Evolutionary conservation across 2,888 invertebrate species (phyloP).

Genomic region (Sacculina carcini): DNA sequence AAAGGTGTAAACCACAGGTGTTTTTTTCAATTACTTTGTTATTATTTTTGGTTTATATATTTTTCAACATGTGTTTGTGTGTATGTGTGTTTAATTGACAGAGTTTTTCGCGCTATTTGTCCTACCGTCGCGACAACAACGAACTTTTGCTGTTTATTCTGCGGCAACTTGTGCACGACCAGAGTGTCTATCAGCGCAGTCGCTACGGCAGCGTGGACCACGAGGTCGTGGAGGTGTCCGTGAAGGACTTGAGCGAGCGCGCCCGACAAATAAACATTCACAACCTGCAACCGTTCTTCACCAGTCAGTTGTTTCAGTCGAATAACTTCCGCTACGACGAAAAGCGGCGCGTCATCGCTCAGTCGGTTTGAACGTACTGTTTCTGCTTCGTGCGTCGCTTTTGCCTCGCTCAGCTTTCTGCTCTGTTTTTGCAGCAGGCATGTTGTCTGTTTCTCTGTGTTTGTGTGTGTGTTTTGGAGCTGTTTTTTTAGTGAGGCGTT

Average conservation of each 20-base stretch:
- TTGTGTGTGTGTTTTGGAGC: too few species aligned
- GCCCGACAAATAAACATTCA: constrained; percentile 74
- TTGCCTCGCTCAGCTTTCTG: too few species aligned
- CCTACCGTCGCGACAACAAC: constrained; percentile 83
- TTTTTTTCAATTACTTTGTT: too few species aligned
- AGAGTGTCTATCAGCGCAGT: constrained; percentile 39
- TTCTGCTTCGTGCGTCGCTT: too few species aligned
- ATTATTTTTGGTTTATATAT: background rate
- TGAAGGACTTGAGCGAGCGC: constrained; percentile 56
- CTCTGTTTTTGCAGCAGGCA: too few species aligned
- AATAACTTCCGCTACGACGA: constrained; percentile 69
- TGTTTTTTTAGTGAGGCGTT: too few species aligned
- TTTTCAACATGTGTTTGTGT: too few species aligned
- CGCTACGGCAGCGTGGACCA: constrained; percentile 25
- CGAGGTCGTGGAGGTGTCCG: constrained; percentile 53
- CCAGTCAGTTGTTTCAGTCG: constrained; percentile 59
- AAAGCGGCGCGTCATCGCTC: constrained; percentile 56
- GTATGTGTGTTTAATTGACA: constrained; percentile 22
- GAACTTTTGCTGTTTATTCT: constrained; percentile 84
- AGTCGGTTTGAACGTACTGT: constrained; percentile 29
- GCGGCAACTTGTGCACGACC: constrained; percentile 73
- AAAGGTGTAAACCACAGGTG: too few species aligned
- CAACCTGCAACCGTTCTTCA: constrained; percentile 68
- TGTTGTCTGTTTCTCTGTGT: too few species aligned
- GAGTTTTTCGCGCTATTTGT: constrained; percentile 77